Conservation (phyloP, 2,113 vertebrate species). For the Cyanoramphus novaezelandiae region DNA sequence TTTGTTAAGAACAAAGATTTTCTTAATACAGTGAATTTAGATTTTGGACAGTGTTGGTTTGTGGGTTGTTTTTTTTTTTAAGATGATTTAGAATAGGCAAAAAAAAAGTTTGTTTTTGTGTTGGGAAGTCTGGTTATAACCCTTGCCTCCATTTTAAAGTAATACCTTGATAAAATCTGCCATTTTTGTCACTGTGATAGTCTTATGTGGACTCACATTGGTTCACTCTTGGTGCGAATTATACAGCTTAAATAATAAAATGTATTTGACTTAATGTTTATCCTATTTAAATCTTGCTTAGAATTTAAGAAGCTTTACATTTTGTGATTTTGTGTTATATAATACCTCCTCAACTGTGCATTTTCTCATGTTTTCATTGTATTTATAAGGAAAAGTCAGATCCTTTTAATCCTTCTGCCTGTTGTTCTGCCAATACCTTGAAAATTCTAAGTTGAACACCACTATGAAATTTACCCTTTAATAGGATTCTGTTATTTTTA, state of each 20-base stretch:
- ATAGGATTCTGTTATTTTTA: not conserved
- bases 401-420: not conserved
- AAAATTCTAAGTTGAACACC: not conserved
- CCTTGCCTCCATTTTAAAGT: not conserved
- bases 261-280: not conserved
- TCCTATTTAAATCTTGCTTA: not conserved
- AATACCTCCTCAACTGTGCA: not conserved
- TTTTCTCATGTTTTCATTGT: not conserved
- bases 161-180: not conserved
- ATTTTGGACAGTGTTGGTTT: not conserved
- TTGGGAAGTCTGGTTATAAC: not conserved
- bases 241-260: not conserved
- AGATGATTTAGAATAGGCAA: not conserved
- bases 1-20: not conserved
- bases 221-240: not conserved
- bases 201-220: not conserved
- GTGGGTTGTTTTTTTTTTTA: too few relatives aligned
- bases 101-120: not conserved
- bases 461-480: not conserved
- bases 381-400: not conserved
- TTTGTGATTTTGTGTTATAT: not conserved
- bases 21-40: not conserved
- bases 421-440: not conserved
- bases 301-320: not conserved
- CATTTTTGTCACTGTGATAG: not conserved